A percentile compares a stretch with the other conserved stretches of the same genome.
phyloP scores from a whole-genome alignment of 2,888 invertebrate genomes.

The Plebejus melissa region DNA sequence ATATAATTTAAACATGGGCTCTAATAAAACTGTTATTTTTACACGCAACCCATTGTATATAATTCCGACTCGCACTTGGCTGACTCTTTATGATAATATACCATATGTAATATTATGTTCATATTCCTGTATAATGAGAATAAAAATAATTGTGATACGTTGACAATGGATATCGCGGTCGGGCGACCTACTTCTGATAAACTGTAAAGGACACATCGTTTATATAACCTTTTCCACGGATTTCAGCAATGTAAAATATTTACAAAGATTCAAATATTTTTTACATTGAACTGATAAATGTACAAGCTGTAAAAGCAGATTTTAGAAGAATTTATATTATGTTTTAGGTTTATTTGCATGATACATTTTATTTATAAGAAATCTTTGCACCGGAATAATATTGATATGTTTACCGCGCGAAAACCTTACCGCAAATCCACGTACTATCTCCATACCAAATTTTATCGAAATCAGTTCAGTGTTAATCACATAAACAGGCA shows the following conservation, averaged over 20 bases:
- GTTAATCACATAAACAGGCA: too few species aligned
- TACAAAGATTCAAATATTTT: not conserved
- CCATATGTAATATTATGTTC: not conserved
- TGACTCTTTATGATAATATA: not conserved
- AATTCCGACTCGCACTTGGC: not conserved
- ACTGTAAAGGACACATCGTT: not conserved
- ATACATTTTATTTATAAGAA: too few species aligned
- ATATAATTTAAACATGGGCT: not conserved
- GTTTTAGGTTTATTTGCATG: too few species aligned
- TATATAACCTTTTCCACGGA: not conserved
- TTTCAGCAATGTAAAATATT: slow-evolving; percentile 2
- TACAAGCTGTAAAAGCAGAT: too few species aligned
- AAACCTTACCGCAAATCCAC: too few species aligned
- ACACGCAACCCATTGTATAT: not conserved
- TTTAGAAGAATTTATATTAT: too few species aligned
- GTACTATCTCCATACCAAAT: too few species aligned
- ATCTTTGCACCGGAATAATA: too few species aligned
- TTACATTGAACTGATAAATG: not conserved
- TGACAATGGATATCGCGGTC: not conserved
- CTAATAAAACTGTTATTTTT: not conserved
- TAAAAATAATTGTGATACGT: slow-evolving; percentile 13
- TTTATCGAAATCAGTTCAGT: too few species aligned
- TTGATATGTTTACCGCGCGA: too few species aligned
- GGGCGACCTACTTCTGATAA: slow-evolving; percentile 1
- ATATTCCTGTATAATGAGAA: not conserved